Base-by-base conservation (phyloP, 2,797 vertebrate species). In the Ptychobarbus kaznakovi region DNA sequence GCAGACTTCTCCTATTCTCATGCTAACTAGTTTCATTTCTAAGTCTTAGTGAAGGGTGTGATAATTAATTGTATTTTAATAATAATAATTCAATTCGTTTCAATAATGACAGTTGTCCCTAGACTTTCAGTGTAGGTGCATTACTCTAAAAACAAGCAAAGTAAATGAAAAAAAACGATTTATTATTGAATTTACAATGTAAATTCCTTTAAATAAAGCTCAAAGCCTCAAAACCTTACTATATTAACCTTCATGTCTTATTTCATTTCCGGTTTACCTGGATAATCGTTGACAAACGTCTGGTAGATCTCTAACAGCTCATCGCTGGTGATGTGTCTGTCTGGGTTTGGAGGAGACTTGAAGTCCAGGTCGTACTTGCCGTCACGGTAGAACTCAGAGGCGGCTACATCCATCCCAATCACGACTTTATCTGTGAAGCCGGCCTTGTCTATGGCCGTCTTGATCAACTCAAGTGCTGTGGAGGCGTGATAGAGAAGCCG, bases 301-400 rank as follows among this genome's bases (percentile, higher is more conserved):
- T 97, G 96, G 93, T 98, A 98, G 90, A 98, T 97, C 85, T 97
- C 95, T 0, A 97, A 96, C 83, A 98, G 95, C 94, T 98, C 96
- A 85, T 97, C 96, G 1, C 92, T 95, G 2, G 92, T 94, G 92
- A 98, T 97, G 90, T 96, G 96, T 88, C 97, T 95, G 80, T 94
- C 94, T 25, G 97, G 87, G 79, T 98, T 96, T 0, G 97, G 94
- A 0, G 97, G 95, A 1, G 97, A 98, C 91, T 98, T 98, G 92
- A 98, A 98, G 92, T 98, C 97, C 91, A 98, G 94, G 93, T 98
- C 97, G 0, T 98, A 98, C 91, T 97, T 97, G 46, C 97, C 97
- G 0, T 97, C 96, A 0, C 96, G 95, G 90, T 97, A 95, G 90
- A 98, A 98, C 92, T 98, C 97, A 0, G 97, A 98, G 81, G 97